Evolutionary conservation across 1,140 invertebrate genomes (phyloP).

Genomic region (Bemisia tabaci): DNA sequence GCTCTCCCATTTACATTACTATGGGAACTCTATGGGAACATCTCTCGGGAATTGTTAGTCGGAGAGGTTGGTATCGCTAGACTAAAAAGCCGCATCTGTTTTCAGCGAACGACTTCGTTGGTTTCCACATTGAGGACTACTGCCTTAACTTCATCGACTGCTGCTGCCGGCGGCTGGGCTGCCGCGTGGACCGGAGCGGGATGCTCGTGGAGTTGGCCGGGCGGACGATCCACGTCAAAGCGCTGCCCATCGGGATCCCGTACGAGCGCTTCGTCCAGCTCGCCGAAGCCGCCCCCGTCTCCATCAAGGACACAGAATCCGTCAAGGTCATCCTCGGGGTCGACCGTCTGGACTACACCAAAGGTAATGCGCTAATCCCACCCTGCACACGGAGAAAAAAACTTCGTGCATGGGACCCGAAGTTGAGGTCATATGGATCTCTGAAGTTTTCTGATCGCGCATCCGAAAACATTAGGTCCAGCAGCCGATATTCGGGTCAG

Average conservation of each 20-base stretch:
- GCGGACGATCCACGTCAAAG: slow-evolving; percentile 63
- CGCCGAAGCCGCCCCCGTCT: slow-evolving; percentile 59
- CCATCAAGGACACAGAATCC: slow-evolving; percentile 40
- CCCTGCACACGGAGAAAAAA: too few species aligned
- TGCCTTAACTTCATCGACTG: slow-evolving; percentile 85
- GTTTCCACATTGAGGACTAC: slow-evolving; percentile 84
- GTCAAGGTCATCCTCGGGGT: slow-evolving; percentile 76
- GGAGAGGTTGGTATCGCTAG: too few species aligned
- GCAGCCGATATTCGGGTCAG: too few species aligned
- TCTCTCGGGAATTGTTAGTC: too few species aligned
- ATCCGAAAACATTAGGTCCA: too few species aligned
- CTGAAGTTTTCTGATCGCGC: too few species aligned
- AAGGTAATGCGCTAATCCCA: too few species aligned
- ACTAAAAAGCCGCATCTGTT: not conserved
- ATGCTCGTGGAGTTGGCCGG: slow-evolving; percentile 75
- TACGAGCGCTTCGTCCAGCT: slow-evolving; percentile 73
- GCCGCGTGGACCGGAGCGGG: slow-evolving; percentile 73
- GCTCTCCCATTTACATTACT: too few species aligned
- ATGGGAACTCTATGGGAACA: too few species aligned
- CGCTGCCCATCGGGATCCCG: slow-evolving; percentile 75
- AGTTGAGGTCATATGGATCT: too few species aligned
- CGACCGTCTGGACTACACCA: slow-evolving; percentile 81
- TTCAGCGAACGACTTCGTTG: slow-evolving; percentile 73
- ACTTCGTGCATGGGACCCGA: too few species aligned
- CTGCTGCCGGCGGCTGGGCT: slow-evolving; percentile 71